These are phyloP conservation scores for Speoplatyrhinus poulsoni DNA, from an alignment of 2,113 vertebrate genomes.

Conservation along the genomic window DNA sequence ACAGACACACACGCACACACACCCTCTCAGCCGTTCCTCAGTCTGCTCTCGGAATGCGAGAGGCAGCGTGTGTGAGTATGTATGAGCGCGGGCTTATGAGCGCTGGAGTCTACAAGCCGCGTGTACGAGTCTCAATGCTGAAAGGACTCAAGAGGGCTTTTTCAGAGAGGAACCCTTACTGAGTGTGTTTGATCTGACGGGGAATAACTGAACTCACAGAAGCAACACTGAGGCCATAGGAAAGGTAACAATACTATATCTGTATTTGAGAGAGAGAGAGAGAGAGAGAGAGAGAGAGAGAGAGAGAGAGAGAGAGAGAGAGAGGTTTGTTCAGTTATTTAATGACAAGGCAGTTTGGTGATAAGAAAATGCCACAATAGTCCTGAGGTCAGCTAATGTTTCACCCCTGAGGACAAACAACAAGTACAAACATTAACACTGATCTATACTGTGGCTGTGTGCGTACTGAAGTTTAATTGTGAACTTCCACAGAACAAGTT, in stretches of 20 bases:
- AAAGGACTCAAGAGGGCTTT: conserved; percentile 49
- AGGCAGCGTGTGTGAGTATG: conserved; percentile 60
- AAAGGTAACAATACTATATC: too few relatives aligned
- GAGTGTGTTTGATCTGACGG: too few relatives aligned
- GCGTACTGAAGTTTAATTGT: conserved; percentile 1
- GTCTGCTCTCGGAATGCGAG: conserved; percentile 48
- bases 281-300: background rate
- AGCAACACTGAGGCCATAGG: too few relatives aligned
- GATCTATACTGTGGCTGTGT: background rate
- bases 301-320: too few relatives aligned
- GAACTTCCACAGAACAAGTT: too few relatives aligned
- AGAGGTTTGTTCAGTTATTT: conserved; percentile 10
- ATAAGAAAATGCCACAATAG: conserved; percentile 49
- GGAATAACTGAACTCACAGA: too few relatives aligned
- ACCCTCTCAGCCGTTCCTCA: conserved; percentile 54
- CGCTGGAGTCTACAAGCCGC: conserved; percentile 11
- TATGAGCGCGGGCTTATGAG: conserved; percentile 23
- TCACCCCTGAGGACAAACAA: conserved; percentile 13
- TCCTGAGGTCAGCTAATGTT: conserved; percentile 29
- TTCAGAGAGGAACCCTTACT: too few relatives aligned
- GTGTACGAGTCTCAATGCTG: conserved; percentile 39
- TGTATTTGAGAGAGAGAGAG: too few relatives aligned
- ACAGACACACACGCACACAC: too few relatives aligned
- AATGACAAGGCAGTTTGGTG: conserved; percentile 27
- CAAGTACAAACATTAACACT: conserved; percentile 28